Conservation (phyloP, 2,113 vertebrate species). For the Hylia prasina region DNA sequence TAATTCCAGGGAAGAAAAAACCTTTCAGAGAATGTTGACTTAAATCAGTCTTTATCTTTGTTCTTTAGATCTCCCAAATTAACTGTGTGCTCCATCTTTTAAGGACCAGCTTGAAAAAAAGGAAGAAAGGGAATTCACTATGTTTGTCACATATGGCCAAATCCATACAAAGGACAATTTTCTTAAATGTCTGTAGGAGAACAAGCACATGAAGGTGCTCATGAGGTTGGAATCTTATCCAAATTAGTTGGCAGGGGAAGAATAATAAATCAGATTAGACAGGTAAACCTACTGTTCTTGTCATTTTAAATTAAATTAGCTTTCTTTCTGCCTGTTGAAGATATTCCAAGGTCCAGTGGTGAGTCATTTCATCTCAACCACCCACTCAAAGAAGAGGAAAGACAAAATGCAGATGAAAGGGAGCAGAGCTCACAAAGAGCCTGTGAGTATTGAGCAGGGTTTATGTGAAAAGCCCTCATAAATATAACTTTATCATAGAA, state of each 20-base stretch:
- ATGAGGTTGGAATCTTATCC: neutral
- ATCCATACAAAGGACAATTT: neutral
- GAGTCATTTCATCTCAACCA: neutral
- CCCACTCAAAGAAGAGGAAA: neutral
- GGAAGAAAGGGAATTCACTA: neutral
- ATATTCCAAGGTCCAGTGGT: neutral
- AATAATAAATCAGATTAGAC: slow-evolving; percentile 12
- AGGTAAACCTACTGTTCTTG: neutral
- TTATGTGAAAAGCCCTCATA: neutral
- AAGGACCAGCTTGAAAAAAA: neutral
- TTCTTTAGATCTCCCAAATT: neutral
- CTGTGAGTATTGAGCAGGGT: neutral
- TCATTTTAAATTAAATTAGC: neutral
- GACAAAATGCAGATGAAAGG: neutral
- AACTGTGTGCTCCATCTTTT: neutral
- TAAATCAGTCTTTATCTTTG: neutral
- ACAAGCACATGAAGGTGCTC: neutral
- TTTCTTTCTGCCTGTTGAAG: neutral
- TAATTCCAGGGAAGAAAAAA: neutral
- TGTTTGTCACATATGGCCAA: neutral
- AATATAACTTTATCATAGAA: neutral
- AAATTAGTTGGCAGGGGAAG: neutral
- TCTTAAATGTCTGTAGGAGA: neutral
- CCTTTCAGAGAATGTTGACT: neutral
- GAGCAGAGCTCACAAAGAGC: neutral